Evolutionary conservation across 2,888 invertebrate genomes (phyloP), one percentile per base, ranked within the genome.

Genomic region (Campoplex capitator): DNA sequence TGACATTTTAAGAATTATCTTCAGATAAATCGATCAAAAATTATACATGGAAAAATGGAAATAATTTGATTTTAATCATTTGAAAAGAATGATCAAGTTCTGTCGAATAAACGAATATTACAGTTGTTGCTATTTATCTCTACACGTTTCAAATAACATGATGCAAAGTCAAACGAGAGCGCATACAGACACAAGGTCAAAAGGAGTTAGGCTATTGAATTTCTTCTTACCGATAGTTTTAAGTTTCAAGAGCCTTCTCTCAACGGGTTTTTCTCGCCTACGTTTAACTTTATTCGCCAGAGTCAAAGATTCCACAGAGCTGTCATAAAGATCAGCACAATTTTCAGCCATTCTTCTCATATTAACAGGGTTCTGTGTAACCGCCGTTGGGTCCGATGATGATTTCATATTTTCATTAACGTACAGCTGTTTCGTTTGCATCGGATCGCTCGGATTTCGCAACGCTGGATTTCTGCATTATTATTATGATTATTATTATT

Each of bases 141-240:
- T 1, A n/a, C 18, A 7, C 51, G 7, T 6, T 6, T 51, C 51
- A 32, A 62, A 62, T 62, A 7, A 62, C 18, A 23, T 23, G 23
- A 23, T 23, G 4, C 18, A 4, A 16, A 9, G 32, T 32, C 1
- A 32, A 32, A 32, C 1, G 7, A 16, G 32, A 62, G 62, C 1
- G 32, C 4, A 32, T 13, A 28, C 38, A 62, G 6, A 62, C 6
- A 16, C 28, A 62, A 62, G 16, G 7, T 16, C 32, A 62, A 6
- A 0, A 23, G 48, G 6, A 51, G 18, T 51, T 51, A 32, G 32
- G 13, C 35, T 56, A 28, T 11, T 38, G 13, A 13, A 58, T 62
- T 73, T 70, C 8, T 54, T 28, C 88, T 89, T 88, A 92, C 93
- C 90, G 48, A 93, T 92, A 32, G 91, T 91, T 89, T 92, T 92